Base-by-base conservation (phyloP, 2,797 vertebrate species). In the Gymnocypris eckloni region DNA sequence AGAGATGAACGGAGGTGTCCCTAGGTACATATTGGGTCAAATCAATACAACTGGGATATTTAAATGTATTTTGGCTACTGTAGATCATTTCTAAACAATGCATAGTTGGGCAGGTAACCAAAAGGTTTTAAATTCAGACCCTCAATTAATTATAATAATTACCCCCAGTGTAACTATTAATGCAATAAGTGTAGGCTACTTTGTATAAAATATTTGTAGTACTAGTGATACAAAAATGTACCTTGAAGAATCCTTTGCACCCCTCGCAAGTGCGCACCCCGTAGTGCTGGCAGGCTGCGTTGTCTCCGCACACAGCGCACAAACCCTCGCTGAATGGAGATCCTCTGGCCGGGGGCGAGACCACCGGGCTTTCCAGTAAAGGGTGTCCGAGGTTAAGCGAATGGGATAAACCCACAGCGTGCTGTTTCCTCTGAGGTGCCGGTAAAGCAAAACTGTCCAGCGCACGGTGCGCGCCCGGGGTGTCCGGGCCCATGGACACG, bases 181-280 rank as follows among this genome's bases (percentile, higher is more conserved):
- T 22, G 61, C 13, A n/a, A n/a, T 45, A 71, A 43, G 39, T 11
- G 28, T 76, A 78, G n/a, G 59, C 41, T 15, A 20, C 10, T 80
- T 45, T 81, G 64, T 48, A 54, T 56, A 41, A 64, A n/a, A 52
- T 18, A 18, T 69, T 41, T 22, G 7, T 16, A 22, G 41, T 22
- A n/a, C 12, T 33, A 41, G 16, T n/a, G 39, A 56, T 18, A 33
- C 15, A 41, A 41, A 41, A 41, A 7, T 5, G 84, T 85, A 95
- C 98, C 98, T 98, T 99, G 89, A 98, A 99, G 91, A 99, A 98
- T 2, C 98, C 97, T 91, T 99, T 99, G 94, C 98, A 99, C 82
- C 97, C 98, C 89, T 98, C 98, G 87, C 97, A 98, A 61, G 97
- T 98, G 92, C 97, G 97, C 78, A 99, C 98, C 3, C 98, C 98